Base-by-base conservation (phyloP, 2,888 invertebrate genomes). In the Capitulum mitella region DNA sequence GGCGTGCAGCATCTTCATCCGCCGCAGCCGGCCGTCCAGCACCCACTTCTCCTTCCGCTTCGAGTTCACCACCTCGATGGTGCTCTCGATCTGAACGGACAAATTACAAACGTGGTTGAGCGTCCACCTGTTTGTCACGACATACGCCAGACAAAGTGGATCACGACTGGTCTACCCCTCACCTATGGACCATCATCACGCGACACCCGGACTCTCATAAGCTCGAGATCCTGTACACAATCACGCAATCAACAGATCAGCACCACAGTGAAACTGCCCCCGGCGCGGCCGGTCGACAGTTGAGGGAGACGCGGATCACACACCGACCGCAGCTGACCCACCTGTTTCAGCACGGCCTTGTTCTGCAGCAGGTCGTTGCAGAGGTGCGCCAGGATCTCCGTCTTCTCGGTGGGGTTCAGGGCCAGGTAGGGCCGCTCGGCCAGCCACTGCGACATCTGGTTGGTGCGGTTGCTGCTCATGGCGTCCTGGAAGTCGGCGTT, bases 351-450 rank as follows among this genome's bases (percentile, higher is more conserved):
- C 82, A 97, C 93, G 19, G 93, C 91, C 86, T 96, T 95, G 86
- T 96, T 97, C 86, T 95, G 94, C 75, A 98, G 89, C 83, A 98
- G 88, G 86, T 98, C 97, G 86, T 98, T 95, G 87, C 97, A 97
- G 43, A 98, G 89, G 87, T 93, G 96, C 1, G 94, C 93, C 77
- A 98, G 87, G 84, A 97, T 93, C 82, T 92, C 91, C 0, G 95
- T 92, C 85, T 98, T 98, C 82, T 92, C 90, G 0, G 93, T 92
- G 3, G 96, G 91, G 85, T 91, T 92, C 5, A 98, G 87, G 0
- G 95, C 91, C 79, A 95, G 89, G 87, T 95, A 96, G 0, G 97
- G 94, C 82, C 80, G 77, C 75, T 77, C 77, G 8, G 64, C 29
- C 16, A 82, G 80, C 82, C 82, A 82, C 70, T 81, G 79, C 12